phyloP scores from a whole-genome alignment of 2,113 vertebrate genomes.

The Penelope pileata region DNA sequence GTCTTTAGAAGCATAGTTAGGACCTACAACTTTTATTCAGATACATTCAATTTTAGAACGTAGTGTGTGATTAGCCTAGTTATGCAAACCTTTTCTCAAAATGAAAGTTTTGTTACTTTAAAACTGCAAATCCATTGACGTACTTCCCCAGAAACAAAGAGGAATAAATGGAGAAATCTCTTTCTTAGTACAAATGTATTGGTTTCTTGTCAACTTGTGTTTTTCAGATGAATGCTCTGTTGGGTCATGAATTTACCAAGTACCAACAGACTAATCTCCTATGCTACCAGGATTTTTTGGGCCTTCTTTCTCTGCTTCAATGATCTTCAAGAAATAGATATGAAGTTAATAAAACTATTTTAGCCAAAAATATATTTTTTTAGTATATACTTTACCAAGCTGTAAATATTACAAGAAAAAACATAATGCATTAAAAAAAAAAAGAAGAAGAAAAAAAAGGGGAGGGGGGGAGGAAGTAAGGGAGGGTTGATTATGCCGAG shows the following conservation, averaged over 20 bases:
- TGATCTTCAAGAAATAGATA: neutral
- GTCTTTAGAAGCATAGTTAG: neutral
- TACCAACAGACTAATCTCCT: neutral
- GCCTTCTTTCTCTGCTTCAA: neutral
- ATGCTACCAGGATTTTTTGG: neutral
- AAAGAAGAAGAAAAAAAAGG: neutral
- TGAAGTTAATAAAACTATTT: neutral
- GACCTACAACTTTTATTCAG: fast-evolving
- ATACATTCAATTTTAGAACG: neutral
- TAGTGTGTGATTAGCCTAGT: neutral
- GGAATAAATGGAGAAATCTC: neutral
- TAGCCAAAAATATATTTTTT: neutral
- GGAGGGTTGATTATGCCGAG: neutral
- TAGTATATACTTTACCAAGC: neutral
- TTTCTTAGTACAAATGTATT: neutral
- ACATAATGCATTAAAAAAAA: neutral
- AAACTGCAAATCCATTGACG: neutral
- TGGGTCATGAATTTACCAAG: neutral
- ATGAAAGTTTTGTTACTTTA: neutral
- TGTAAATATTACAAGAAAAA: neutral
- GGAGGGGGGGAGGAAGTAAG: no score
- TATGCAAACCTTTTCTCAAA: neutral
- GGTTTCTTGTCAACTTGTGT: neutral
- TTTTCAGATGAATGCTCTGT: neutral
- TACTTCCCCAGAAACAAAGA: neutral